phyloP scores from a whole-genome alignment of 1,140 invertebrate genomes.

The Anadara kagoshimensis region DNA sequence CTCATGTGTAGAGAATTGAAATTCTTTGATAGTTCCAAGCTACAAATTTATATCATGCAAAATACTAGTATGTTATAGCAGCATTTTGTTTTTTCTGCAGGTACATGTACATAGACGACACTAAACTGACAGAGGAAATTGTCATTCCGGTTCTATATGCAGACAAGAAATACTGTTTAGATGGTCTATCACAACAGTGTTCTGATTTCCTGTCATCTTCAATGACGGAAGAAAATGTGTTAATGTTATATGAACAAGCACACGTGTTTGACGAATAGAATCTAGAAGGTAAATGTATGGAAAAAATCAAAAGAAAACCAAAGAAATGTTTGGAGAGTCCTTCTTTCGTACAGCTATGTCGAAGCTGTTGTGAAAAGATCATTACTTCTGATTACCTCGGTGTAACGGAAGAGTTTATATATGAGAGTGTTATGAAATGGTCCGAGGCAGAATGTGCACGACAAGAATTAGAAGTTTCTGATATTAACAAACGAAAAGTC shows the following conservation, averaged over 20 bases:
- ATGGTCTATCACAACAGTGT: too few species aligned
- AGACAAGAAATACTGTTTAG: too few species aligned
- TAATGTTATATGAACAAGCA: too few species aligned
- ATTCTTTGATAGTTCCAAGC: constrained; percentile 31
- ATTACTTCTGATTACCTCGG: constrained; percentile 30
- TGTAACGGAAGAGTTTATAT: constrained; percentile 31
- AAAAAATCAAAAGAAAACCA: constrained; percentile 25
- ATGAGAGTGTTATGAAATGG: constrained; percentile 32
- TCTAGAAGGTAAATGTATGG: constrained; percentile 25
- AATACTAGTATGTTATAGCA: constrained; percentile 43
- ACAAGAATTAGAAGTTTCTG: constrained; percentile 4
- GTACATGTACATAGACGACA: constrained; percentile 32
- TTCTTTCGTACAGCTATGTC: constrained; percentile 25
- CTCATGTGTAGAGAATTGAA: constrained; percentile 40
- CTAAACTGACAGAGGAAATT: constrained; percentile 25
- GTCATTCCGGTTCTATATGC: constrained; percentile 36
- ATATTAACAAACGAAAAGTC: constrained; percentile 13
- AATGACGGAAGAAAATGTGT: too few species aligned
- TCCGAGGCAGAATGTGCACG: constrained; percentile 15
- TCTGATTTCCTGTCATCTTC: too few species aligned
- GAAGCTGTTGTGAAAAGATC: constrained; percentile 28
- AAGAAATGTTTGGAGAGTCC: constrained; percentile 7
- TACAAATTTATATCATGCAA: constrained; percentile 37
- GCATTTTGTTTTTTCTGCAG: constrained; percentile 39
- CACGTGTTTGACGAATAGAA: constrained; percentile 23